Conservation (phyloP, 2,113 vertebrate species). For the Suncus etruscus region DNA sequence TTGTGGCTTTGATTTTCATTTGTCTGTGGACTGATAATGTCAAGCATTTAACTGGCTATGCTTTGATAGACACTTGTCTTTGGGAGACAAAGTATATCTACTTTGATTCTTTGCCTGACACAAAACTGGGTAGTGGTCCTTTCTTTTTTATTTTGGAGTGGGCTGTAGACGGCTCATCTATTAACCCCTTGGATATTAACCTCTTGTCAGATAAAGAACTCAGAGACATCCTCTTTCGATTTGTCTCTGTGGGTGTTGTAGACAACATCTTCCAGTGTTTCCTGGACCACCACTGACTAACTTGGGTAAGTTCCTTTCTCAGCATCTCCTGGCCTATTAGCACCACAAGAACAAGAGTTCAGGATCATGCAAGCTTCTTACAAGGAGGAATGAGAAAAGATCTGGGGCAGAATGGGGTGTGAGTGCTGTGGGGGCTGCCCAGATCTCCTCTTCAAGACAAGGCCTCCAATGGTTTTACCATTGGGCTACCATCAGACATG, state of each 20-base stretch:
- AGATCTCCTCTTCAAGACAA: background rate
- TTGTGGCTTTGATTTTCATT: background rate
- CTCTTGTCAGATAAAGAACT: background rate
- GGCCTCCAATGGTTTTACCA: background rate
- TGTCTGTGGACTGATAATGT: background rate
- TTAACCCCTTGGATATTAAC: background rate
- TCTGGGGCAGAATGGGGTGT: background rate
- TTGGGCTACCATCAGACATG: background rate
- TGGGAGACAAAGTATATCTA: constrained; percentile 29
- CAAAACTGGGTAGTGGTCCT: constrained; percentile 26
- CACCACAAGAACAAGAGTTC: background rate
- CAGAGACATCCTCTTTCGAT: constrained; percentile 19
- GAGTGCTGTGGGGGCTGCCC: background rate
- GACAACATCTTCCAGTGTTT: background rate
- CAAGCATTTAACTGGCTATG: background rate
- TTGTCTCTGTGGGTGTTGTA: background rate
- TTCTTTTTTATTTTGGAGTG: background rate
- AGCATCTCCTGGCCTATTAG: background rate
- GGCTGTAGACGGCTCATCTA: constrained; percentile 13
- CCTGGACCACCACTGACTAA: background rate
- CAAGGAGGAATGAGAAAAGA: background rate
- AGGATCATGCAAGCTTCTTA: too few species aligned
- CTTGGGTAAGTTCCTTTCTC: background rate
- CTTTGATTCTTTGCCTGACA: constrained; percentile 21
- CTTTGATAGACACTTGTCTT: background rate